These are phyloP conservation scores for Hippocampus barbouri DNA, from an alignment of 2,113 vertebrate species.

Conservation along the genomic window DNA sequence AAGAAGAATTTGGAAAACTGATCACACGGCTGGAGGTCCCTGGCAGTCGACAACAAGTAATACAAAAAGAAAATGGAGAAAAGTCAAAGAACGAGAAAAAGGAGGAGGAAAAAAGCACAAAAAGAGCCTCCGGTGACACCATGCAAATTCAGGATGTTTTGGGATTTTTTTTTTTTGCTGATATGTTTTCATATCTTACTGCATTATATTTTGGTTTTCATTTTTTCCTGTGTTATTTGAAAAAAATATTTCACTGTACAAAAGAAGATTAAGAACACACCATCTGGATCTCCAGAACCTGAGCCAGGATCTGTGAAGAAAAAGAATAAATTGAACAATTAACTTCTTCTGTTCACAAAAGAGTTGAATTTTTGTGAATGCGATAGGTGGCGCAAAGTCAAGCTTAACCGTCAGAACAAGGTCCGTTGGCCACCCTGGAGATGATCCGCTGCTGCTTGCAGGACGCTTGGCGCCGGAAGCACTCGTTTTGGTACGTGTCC, in stretches of 20 bases:
- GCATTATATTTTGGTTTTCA: too few relatives aligned
- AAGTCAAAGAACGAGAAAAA: neutral
- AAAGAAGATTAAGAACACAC: conserved; percentile 34
- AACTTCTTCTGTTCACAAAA: too few relatives aligned
- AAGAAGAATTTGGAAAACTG: neutral
- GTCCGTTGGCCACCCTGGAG: conserved; percentile 81
- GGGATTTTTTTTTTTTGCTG: too few relatives aligned
- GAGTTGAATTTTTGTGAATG: neutral
- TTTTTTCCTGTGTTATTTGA: too few relatives aligned
- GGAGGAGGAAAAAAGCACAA: too few relatives aligned
- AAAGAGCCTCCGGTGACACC: too few relatives aligned
- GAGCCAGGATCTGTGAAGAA: conserved; percentile 64
- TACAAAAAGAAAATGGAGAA: neutral
- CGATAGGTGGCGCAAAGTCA: neutral
- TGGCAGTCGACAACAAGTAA: too few relatives aligned
- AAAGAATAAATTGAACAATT: neutral
- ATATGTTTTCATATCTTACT: too few relatives aligned
- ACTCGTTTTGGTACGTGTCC: conserved; percentile 96
- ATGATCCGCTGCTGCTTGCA: conserved; percentile 93
- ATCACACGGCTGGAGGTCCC: too few relatives aligned
- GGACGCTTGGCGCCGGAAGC: conserved; percentile 88
- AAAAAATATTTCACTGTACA: neutral
- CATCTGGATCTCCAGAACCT: conserved; percentile 64
- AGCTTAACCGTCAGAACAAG: conserved; percentile 83
- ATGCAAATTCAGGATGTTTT: too few relatives aligned